These are phyloP conservation scores for Alcis repandata DNA, from an alignment of 2,888 invertebrate genomes.

Conservation along the genomic window DNA sequence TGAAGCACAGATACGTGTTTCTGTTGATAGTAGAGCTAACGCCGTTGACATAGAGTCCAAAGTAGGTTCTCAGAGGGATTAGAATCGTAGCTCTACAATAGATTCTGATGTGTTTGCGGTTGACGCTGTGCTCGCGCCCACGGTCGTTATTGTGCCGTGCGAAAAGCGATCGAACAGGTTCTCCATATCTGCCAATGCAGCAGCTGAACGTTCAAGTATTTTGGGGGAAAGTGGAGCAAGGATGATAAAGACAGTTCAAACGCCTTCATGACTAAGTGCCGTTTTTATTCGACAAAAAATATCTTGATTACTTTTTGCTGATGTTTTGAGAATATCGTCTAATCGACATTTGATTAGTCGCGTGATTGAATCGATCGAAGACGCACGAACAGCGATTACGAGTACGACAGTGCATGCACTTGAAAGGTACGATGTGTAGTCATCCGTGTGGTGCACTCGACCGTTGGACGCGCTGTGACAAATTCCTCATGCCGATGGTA, in stretches of 20 bases:
- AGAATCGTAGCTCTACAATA: conserved; percentile 16
- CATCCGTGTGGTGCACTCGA: conserved; percentile 17
- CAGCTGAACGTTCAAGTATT: conserved; percentile 4
- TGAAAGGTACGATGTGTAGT: conserved; percentile 23
- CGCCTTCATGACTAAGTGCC: background rate
- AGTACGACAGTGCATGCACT: conserved; percentile 11
- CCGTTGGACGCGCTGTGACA: conserved; percentile 19
- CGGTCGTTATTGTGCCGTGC: conserved; percentile 15
- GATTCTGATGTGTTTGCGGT: conserved; percentile 21
- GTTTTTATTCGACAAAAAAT: background rate
- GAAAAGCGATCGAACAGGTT: conserved; percentile 25
- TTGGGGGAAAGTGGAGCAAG: conserved; percentile 27
- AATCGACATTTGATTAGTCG: conserved; percentile 6
- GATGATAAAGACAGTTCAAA: conserved; percentile 17
- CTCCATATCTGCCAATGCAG: conserved; percentile 7
- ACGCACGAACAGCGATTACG: conserved; percentile 11
- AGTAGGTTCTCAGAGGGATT: conserved; percentile 7
- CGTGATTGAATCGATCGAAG: conserved; percentile 12
- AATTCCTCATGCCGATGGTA: conserved; percentile 57
- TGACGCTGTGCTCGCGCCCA: conserved; percentile 20
- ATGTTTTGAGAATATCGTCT: conserved; percentile 1
- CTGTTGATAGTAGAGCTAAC: conserved; percentile 39
- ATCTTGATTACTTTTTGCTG: background rate
- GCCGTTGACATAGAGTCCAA: conserved; percentile 41
- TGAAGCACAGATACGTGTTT: conserved; percentile 21